Conservation (phyloP, 2,113 vertebrate genomes). For the Vulpes lagopus region DNA sequence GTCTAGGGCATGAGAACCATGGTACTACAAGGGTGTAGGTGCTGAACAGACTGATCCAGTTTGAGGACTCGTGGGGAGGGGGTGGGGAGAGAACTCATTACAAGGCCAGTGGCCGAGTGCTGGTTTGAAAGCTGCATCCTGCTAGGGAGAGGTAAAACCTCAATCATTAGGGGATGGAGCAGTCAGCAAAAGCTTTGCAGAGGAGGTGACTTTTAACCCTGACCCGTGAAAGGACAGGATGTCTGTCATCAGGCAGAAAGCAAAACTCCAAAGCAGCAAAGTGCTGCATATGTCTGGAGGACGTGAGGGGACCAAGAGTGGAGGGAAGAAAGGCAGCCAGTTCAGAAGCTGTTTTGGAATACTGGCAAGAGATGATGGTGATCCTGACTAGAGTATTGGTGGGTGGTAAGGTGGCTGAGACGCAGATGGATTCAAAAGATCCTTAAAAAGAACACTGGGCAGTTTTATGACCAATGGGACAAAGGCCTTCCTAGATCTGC, state of each 20-base stretch:
- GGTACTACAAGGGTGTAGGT: not conserved
- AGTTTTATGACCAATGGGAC: not conserved
- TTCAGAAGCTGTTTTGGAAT: not conserved
- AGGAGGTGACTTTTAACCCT: not conserved
- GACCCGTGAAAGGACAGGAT: not conserved
- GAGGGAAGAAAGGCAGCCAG: not conserved
- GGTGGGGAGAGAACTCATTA: not conserved
- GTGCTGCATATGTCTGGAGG: not conserved
- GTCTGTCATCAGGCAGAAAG: not conserved
- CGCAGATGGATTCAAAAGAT: not conserved
- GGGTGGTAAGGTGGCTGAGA: not conserved
- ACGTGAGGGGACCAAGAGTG: not conserved
- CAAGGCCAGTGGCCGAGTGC: not conserved
- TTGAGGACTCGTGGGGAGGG: not conserved
- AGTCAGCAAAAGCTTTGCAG: not conserved
- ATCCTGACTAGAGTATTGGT: not conserved
- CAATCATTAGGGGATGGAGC: too few relatives aligned
- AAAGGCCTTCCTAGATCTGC: not conserved
- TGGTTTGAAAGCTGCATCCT: not conserved
- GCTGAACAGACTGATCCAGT: not conserved
- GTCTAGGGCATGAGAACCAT: not conserved
- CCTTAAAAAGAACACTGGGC: not conserved
- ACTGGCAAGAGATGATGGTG: not conserved
- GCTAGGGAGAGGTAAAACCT: not conserved
- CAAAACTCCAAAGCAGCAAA: not conserved